Conservation (phyloP, 53 echinoderm and acorn worm species). For the Holothuria leucospilota region DNA sequence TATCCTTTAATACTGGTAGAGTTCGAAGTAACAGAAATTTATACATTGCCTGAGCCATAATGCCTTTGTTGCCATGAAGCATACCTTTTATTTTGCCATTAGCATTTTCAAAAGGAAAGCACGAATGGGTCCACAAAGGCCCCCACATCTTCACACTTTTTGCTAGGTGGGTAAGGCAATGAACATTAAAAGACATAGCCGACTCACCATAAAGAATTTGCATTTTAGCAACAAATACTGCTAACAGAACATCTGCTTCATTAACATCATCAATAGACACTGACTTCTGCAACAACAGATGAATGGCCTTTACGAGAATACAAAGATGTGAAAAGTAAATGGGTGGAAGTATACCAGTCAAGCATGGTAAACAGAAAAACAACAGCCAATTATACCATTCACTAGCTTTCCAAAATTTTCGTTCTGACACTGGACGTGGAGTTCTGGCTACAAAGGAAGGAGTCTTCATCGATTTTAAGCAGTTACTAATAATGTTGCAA, state of each 20-base stretch:
- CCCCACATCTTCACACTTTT: slow-evolving; percentile 40
- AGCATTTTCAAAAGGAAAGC: slow-evolving; percentile 40
- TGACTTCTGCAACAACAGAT: slow-evolving; percentile 9
- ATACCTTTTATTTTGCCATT: slow-evolving; percentile 26
- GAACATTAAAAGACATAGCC: slow-evolving; percentile 52
- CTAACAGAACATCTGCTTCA: not conserved
- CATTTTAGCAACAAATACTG: slow-evolving; percentile 8
- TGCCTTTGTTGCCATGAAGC: slow-evolving; percentile 18
- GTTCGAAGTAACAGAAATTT: not conserved
- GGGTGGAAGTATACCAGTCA: slow-evolving; percentile 44
- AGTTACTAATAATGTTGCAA: not conserved
- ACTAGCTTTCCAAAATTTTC: slow-evolving; percentile 51
- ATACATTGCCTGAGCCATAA: slow-evolving; percentile 15
- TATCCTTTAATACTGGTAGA: slow-evolving; percentile 5
- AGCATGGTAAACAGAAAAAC: slow-evolving; percentile 50
- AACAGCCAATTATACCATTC: slow-evolving; percentile 53
- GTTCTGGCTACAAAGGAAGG: slow-evolving; percentile 1
- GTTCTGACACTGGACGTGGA: slow-evolving; percentile 1
- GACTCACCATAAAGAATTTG: slow-evolving; percentile 28
- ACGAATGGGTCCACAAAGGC: slow-evolving; percentile 19
- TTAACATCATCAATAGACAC: slow-evolving; percentile 7
- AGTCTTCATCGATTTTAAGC: not conserved
- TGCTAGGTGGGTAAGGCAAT: slow-evolving; percentile 27
- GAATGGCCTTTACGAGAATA: no score
- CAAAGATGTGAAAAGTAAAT: no score